Evolutionary conservation across 2,113 vertebrate species (phyloP).

Genomic region (Takifugu bimaculatus): DNA sequence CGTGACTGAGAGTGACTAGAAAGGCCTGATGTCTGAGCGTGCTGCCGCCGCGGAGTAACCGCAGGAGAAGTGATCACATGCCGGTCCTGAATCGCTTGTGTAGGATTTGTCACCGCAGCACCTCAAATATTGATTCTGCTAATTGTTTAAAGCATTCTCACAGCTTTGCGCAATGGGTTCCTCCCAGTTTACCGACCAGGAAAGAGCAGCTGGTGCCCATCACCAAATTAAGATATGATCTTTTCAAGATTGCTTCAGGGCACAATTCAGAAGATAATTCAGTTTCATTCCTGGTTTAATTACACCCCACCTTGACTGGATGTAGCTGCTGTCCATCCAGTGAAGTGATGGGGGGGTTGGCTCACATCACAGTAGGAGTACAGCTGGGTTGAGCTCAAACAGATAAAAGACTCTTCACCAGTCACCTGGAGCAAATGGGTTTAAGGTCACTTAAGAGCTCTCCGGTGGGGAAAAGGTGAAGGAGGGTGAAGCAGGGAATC

Average conservation of each 20-base stretch:
- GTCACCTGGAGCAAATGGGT: conserved; percentile 34
- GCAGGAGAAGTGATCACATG: conserved; percentile 24
- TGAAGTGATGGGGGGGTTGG: too few relatives aligned
- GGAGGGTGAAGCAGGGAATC: conserved; percentile 14
- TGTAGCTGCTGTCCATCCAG: background rate
- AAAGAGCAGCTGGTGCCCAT: conserved; percentile 54
- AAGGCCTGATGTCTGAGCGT: conserved; percentile 30
- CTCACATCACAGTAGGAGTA: background rate
- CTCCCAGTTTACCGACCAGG: conserved; percentile 9
- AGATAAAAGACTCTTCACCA: conserved; percentile 1
- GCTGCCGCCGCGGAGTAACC: conserved; percentile 30
- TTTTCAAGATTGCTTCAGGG: conserved; percentile 1
- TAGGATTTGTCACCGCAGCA: conserved; percentile 26
- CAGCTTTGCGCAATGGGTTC: conserved; percentile 26
- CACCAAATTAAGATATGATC: conserved; percentile 53
- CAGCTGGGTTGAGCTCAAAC: background rate
- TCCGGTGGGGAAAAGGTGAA: conserved; percentile 63
- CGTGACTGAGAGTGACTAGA: conserved; percentile 18
- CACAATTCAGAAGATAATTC: conserved; percentile 1
- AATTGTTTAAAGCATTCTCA: conserved; percentile 19
- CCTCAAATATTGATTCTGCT: conserved; percentile 10
- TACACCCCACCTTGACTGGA: conserved; percentile 2
- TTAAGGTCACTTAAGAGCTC: conserved; percentile 80
- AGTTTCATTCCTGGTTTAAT: conserved; percentile 16
- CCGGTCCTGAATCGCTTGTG: conserved; percentile 16